Percentiles rank a stretch among this genome's conserved stretches.
phyloP scores from a whole-genome alignment of 2,888 invertebrate species.

The Pandemis heparana region DNA sequence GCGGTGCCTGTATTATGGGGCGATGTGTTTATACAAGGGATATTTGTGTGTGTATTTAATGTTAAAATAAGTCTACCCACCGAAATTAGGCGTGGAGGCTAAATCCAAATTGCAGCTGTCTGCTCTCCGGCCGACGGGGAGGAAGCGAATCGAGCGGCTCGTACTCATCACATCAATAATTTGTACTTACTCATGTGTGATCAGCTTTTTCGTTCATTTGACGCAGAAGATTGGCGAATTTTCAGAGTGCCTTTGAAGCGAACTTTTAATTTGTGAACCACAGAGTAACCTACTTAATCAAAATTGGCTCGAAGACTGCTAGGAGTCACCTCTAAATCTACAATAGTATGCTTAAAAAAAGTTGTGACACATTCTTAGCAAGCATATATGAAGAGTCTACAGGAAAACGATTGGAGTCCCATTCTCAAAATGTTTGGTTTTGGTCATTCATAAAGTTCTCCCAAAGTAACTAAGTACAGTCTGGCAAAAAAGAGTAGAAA shows the following conservation, averaged over 20 bases:
- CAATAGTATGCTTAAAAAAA: too few relatives aligned
- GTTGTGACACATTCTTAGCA: too few relatives aligned
- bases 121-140: slow-evolving; percentile 57
- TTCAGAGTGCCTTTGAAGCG: neutral
- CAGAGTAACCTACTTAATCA: too few relatives aligned
- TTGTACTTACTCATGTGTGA: neutral
- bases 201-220: neutral
- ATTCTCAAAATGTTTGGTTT: too few relatives aligned
- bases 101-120: slow-evolving; percentile 83
- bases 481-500: too few relatives aligned
- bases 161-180: neutral
- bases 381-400: too few relatives aligned
- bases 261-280: too few relatives aligned
- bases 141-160: slow-evolving; percentile 47
- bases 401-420: too few relatives aligned
- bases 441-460: too few relatives aligned
- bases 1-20: slow-evolving; percentile 74
- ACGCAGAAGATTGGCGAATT: neutral
- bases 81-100: slow-evolving; percentile 83
- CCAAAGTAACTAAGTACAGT: too few relatives aligned
- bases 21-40: slow-evolving; percentile 82
- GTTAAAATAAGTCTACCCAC: slow-evolving; percentile 83
- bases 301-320: too few relatives aligned
- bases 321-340: too few relatives aligned
- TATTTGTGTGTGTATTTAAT: slow-evolving; percentile 83